Evolutionary conservation across 2,797 vertebrate species (phyloP), one percentile per base, ranked within the genome.

Genomic region (Malacoraja senta): DNA sequence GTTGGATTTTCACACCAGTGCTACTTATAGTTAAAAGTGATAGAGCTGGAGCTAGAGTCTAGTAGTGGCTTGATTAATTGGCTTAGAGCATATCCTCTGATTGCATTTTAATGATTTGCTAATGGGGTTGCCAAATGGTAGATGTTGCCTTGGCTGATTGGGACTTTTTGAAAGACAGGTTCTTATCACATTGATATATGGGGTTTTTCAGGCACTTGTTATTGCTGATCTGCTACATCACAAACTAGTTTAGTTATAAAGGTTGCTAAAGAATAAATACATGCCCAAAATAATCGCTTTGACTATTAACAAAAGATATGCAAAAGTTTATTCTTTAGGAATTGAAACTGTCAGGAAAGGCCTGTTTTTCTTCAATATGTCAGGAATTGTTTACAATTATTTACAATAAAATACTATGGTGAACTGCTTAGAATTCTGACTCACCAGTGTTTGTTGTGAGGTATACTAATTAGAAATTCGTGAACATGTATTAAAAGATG

Each of bases 91-190:
- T 65, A 88, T 68, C 21, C n/a, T 35, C 63, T 35, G n/a, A 65
- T 86, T 86, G 29, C 58, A 86, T 86, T 86, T 63, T 63, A 86
- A 86, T 86, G 29, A 35, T 68, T 63, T 35, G 19, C 63, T 88
- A 88, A 88, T 65, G 15, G 63, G n/a, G 61, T 21, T 65, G 84
- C 8, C 63, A 19, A 88, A 35, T 19, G 17, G 84, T 29, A 65
- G n/a, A n/a, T 68, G 63, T 19, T 68, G 26, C 61, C 26, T 88
- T 65, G 32, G 61, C 32, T 35, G 84, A 88, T 24, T 68, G 63
- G 21, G 84, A 35, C 63, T 88, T 21, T 6, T 32, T 68, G 61
- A 88, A 88, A 88, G 61, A 35, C 84, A 65, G 63, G 61, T 32
- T 88, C 15, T 88, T 68, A 88, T 35, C 71, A 35, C 17, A 88